Evolutionary conservation across 2,797 vertebrate genomes (phyloP), one percentile per base, ranked within the genome.

Genomic region (Oceanodroma leucorhoa): DNA sequence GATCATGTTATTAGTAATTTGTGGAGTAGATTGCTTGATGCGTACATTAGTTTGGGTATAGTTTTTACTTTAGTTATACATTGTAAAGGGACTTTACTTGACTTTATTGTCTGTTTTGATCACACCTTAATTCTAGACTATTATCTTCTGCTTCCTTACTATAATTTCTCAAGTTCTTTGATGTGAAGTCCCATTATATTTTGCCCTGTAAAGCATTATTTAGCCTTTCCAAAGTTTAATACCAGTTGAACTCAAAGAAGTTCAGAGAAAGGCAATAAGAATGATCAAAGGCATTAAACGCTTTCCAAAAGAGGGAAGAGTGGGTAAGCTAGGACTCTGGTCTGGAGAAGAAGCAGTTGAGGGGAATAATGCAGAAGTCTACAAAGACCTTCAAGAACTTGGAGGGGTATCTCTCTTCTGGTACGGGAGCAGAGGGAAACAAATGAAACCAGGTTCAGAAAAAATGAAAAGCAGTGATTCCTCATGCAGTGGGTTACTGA

Each of bases 331-430:
- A 83, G 8, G 22, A 40, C 9, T 84, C 23, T 29, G 12, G 30
- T 43, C 9, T 50, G 40, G 9, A 66, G 38, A 62, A 54, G 19
- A 62, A 88, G 45, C 0, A 9, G 2, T 21, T 48, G 57, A 88
- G 12, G 5, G 2, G 12, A 10, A 13, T 41, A 66, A 50, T 24
- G 55, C 7, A 30, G 14, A 89, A 50, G 6, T 24, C 22, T 55
- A 46, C 32, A 38, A 29, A 82, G 36, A 53, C 5, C 14, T 36
- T 50, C 17, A 10, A 57, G 29, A 50, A 41, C 5, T 27, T 45
- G 23, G 2, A 29, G 51, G 4, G 1, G 5, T 30, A 16, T 53
- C 4, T 73, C 18, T 43, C 2, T 41, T 61, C 17, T 41, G 3
- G 10, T 58, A 17, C 12, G 9, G 16, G 12, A 89, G 11, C 29